Conservation (phyloP, 2,797 vertebrate species). For the Tragopan temminckii region DNA sequence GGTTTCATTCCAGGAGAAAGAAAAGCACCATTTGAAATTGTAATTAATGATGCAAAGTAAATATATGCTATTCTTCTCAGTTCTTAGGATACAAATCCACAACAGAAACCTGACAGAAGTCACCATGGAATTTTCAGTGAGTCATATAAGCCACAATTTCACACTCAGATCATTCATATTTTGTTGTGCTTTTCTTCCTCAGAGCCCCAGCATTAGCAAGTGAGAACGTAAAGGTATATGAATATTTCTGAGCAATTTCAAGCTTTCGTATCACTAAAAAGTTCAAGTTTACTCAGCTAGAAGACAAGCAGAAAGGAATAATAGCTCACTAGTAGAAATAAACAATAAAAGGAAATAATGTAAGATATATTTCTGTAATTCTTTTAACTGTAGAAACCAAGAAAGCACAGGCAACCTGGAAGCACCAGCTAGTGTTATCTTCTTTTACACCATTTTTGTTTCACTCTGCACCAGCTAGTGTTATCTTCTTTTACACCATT, state of each 20-base stretch:
- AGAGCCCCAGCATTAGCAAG: neutral
- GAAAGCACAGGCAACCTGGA: slow-evolving; percentile 3
- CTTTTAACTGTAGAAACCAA: neutral
- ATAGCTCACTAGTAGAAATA: neutral
- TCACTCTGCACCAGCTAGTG: neutral
- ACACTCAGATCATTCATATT: fast-evolving
- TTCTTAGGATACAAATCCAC: neutral
- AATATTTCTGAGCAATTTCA: slow-evolving; percentile 6
- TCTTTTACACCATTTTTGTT: neutral
- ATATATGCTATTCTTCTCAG: neutral
- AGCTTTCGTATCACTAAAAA: neutral
- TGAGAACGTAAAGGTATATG: neutral
- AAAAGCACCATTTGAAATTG: neutral
- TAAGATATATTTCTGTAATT: neutral
- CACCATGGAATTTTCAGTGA: neutral
- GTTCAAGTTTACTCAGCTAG: neutral
- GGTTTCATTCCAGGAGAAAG: neutral
- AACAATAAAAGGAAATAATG: neutral
- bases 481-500: neutral
- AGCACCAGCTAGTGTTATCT: neutral
- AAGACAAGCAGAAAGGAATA: neutral
- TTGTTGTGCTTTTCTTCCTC: neutral
- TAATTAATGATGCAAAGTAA: neutral
- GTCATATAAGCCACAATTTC: neutral
- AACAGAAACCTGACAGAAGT: neutral